These are phyloP conservation scores for Rhagonycha fulva DNA, from an alignment of 2,888 invertebrate species.

Conservation along the genomic window DNA sequence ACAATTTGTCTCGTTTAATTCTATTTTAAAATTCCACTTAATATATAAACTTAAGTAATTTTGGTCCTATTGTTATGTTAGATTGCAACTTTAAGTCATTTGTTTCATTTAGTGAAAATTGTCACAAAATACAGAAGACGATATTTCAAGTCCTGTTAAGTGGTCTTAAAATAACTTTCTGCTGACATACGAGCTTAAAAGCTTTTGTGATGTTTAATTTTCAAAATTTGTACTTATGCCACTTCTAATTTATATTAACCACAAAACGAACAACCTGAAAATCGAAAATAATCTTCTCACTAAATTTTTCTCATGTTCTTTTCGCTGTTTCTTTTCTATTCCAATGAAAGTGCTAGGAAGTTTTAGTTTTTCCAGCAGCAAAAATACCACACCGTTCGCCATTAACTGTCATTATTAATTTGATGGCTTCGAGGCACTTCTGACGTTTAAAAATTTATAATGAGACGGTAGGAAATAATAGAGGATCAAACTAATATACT, in stretches of 20 bases:
- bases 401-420: background rate
- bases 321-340: background rate
- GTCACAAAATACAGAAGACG: constrained; percentile 9
- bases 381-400: background rate
- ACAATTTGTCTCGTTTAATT: constrained; percentile 21
- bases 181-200: constrained; percentile 21
- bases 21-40: constrained; percentile 11
- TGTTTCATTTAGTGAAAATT: constrained; percentile 16
- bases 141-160: constrained; percentile 19
- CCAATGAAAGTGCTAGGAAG: background rate
- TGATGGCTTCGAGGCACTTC: background rate
- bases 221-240: background rate
- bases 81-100: constrained; percentile 9
- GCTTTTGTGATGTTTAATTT: constrained; percentile 17
- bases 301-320: background rate
- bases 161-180: constrained; percentile 23
- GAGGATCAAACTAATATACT: background rate
- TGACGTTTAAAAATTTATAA: background rate
- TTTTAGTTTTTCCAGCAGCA: background rate
- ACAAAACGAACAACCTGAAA: background rate
- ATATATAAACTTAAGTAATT: constrained; percentile 19
- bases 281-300: background rate
- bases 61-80: constrained; percentile 12
- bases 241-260: background rate
- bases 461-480: background rate